Percentiles rank a stretch among this genome's conserved stretches.
phyloP scores from a whole-genome alignment of 1,140 invertebrate species.

The Brachystomella parvula region DNA sequence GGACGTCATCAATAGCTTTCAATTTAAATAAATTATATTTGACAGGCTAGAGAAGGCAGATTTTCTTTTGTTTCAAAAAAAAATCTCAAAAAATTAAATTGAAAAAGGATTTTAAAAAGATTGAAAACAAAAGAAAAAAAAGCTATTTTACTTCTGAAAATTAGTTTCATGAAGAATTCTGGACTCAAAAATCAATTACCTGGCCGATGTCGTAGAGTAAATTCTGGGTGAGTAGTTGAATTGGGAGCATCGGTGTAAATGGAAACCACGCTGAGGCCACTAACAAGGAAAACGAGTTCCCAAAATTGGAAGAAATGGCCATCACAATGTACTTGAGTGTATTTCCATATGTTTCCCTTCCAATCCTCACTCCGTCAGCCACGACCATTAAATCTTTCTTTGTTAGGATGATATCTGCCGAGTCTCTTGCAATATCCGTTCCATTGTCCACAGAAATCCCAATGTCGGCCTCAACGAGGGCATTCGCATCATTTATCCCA shows the following conservation, averaged over 20 bases:
- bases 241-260: slow-evolving; percentile 19
- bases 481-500: slow-evolving; percentile 38
- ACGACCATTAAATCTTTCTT: slow-evolving; percentile 30
- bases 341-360: slow-evolving; percentile 23
- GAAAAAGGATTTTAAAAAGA: too few relatives aligned
- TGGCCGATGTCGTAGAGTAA: slow-evolving; percentile 24
- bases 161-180: too few relatives aligned
- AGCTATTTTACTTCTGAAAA: too few relatives aligned
- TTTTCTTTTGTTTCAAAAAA: too few relatives aligned
- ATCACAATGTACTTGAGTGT: slow-evolving; percentile 28
- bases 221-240: slow-evolving; percentile 22
- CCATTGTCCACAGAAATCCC: slow-evolving; percentile 36
- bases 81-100: too few relatives aligned
- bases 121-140: too few relatives aligned
- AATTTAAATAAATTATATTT: too few relatives aligned
- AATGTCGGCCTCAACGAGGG: slow-evolving; percentile 32
- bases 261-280: slow-evolving; percentile 24
- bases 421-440: slow-evolving; percentile 36
- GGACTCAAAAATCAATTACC: too few relatives aligned
- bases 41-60: too few relatives aligned
- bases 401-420: slow-evolving; percentile 37
- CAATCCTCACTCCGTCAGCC: slow-evolving; percentile 19
- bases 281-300: slow-evolving; percentile 23
- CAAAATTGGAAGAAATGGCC: slow-evolving; percentile 23
- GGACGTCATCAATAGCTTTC: too few relatives aligned